Evolutionary conservation across 30 jellyfish, hydroid and myxozoan species (phyloP), one percentile per base, ranked within the genome.

Genomic region (Mastigias papua): DNA sequence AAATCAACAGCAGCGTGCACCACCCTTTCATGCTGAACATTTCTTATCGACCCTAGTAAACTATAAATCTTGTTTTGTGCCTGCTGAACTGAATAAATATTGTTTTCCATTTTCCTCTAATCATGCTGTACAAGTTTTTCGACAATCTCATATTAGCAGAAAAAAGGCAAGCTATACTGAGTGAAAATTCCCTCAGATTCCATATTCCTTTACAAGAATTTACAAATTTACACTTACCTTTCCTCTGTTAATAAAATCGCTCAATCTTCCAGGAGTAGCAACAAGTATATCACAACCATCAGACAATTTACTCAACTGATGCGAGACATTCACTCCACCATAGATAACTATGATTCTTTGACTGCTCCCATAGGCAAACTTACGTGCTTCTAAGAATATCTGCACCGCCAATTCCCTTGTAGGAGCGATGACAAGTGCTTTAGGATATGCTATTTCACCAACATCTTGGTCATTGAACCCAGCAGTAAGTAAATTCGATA

Each of bases 241-340:
- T 42, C 97, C 85, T 80, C 94, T 54, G 10, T 80, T 93, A 23
- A 94, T 69, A 79, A 94, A 94, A 63, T 94, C 98, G 25, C 58
- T 62, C 68, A 94, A 61, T 69, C 98, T 48, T 4, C 98, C 98
- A 49, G 98, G 98, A n/a, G 98, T 94, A 37, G 97, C 98, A 17
- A 94, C 97, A 48, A 94, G 90, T 7, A 94, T 35, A 80, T 94
- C 95, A 60, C 97, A 84, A 8, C 98, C 98, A 46, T 78, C 88
- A 48, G 73, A 66, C 20, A 94, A 50, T 58, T 76, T 90, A 1
- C 96, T 90, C 25, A 94, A 83, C 67, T 94, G 98, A 89, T 94
- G 92, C 15, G 91, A 71, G 30, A 94, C 97, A 54, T 88, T 67
- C 32, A 94, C 98, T 34, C 98, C 98, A 61, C 98, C 98, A 74